These are phyloP conservation scores for Leucoraja erinaceus DNA, from an alignment of 2,113 vertebrate species.

Conservation along the genomic window DNA sequence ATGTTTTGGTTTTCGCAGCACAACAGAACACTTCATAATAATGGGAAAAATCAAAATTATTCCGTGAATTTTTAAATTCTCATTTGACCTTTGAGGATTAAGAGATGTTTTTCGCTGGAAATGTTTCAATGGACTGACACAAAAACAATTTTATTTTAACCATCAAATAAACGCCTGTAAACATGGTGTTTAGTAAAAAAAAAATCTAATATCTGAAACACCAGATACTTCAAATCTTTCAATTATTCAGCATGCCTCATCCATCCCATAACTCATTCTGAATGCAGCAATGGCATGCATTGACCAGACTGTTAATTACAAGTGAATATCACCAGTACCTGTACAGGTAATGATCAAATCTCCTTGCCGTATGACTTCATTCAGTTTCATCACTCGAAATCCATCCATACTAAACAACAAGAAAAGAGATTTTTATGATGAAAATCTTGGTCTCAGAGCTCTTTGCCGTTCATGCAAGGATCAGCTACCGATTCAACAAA, in stretches of 20 bases:
- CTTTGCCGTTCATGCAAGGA: background rate
- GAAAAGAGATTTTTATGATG: conserved; percentile 36
- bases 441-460: background rate
- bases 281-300: background rate
- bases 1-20: background rate
- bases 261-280: background rate
- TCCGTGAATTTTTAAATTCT: background rate
- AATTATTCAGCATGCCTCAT: background rate
- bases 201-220: background rate
- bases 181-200: background rate
- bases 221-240: background rate
- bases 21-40: background rate
- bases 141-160: background rate
- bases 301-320: background rate
- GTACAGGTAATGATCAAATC: conserved; percentile 98
- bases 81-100: background rate
- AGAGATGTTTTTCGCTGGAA: background rate
- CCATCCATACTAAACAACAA: conserved; percentile 84
- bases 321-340: conserved; percentile 56
- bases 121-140: background rate
- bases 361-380: conserved; percentile 91
- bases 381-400: conserved; percentile 93
- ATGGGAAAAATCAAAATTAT: background rate
- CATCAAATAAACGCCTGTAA: background rate
- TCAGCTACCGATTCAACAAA: background rate